A percentile compares a stretch with the other conserved stretches of the same genome.
These are phyloP conservation scores for Aphidoletes aphidimyza DNA, from an alignment of 2,888 invertebrate species.

Conservation along the genomic window DNA sequence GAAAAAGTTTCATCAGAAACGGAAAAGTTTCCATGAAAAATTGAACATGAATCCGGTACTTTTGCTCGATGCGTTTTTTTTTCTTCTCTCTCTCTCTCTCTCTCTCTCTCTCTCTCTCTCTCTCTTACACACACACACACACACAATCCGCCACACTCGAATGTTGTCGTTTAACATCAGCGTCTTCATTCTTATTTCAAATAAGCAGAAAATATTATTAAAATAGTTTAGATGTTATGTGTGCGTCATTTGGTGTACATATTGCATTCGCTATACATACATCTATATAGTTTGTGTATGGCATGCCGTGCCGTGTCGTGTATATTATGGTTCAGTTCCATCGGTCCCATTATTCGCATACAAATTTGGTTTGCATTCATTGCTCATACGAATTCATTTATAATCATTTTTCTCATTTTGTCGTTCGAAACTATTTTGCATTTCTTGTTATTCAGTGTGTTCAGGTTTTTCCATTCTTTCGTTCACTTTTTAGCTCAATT, in stretches of 20 bases:
- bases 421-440: constrained; percentile 20
- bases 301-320: no score
- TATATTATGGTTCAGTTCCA: not conserved
- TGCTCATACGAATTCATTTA: constrained; percentile 25
- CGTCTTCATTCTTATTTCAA: constrained; percentile 25
- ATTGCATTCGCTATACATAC: no score
- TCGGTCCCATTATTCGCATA: constrained; percentile 50
- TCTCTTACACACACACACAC: not conserved
- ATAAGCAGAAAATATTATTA: constrained; percentile 31
- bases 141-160: no score
- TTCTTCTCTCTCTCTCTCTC: not conserved
- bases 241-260: not conserved
- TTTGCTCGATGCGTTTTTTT: not conserved
- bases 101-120: not conserved
- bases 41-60: not conserved
- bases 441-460: constrained; percentile 28
- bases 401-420: constrained; percentile 51
- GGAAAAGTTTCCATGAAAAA: constrained; percentile 4
- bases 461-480: not conserved
- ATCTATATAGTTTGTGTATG: no score
- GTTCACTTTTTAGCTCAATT: no score
- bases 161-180: not conserved
- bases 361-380: constrained; percentile 45
- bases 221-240: constrained; percentile 12
- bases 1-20: not conserved